phyloP scores from a whole-genome alignment of 2,113 vertebrate species.

The Rhinoderma darwinii region DNA sequence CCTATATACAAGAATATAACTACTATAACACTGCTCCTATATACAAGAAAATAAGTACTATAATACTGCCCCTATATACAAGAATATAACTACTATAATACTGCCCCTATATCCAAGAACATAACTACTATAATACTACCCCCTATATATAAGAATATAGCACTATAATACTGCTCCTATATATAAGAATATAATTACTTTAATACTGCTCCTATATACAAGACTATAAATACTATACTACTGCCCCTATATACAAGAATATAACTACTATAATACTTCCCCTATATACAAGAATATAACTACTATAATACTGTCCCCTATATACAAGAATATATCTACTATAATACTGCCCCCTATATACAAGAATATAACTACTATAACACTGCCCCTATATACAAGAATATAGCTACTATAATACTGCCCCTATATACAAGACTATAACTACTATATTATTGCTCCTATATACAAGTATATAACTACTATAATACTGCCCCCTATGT shows the following conservation, averaged over 20 bases:
- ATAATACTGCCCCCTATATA: background rate
- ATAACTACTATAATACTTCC: background rate
- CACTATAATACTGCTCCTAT: no score
- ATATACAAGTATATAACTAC: background rate
- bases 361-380: slow-evolving; percentile 18
- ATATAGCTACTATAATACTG: slow-evolving; percentile 13
- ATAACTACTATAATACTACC: no score
- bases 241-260: background rate
- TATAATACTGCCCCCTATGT: slow-evolving; percentile 1
- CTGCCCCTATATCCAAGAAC: no score
- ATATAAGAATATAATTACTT: no score
- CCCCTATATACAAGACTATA: background rate
- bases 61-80: no score
- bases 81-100: no score
- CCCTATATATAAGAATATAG: no score
- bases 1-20: no score
- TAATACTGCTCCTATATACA: no score
- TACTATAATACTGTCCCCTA: background rate
- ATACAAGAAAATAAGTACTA: no score
- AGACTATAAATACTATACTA: no score
- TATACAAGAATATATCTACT: slow-evolving; percentile 9
- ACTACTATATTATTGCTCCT: background rate
- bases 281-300: background rate
- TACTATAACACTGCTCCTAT: no score
- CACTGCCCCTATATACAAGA: background rate